Conservation (phyloP, 2,888 invertebrate genomes). For the Macaria notata region DNA sequence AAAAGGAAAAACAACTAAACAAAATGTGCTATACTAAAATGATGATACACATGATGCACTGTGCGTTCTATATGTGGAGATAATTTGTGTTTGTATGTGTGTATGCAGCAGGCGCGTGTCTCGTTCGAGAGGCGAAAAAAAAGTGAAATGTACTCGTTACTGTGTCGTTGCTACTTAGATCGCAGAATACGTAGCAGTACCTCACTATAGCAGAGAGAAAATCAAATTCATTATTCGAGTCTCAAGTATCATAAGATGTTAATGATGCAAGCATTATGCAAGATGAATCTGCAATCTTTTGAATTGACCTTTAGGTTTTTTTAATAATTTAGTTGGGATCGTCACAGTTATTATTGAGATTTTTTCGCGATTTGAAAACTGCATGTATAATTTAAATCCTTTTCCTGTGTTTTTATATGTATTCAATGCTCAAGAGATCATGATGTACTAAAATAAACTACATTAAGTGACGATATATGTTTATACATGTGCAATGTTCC, state of each 20-base stretch:
- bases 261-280: constrained; percentile 38
- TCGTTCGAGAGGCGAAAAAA: constrained; percentile 69
- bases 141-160: constrained; percentile 71
- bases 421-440: too few relatives aligned
- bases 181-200: too few relatives aligned
- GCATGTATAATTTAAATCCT: too few relatives aligned
- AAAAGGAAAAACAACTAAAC: constrained; percentile 26
- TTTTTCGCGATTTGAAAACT: too few relatives aligned
- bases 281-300: constrained; percentile 20
- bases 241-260: constrained; percentile 53
- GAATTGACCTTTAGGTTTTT: constrained; percentile 23
- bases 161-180: constrained; percentile 46
- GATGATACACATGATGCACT: constrained; percentile 45
- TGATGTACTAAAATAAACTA: too few relatives aligned
- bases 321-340: constrained; percentile 1
- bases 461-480: too few relatives aligned
- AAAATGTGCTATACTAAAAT: constrained; percentile 44
- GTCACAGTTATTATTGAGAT: too few relatives aligned
- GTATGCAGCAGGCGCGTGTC: constrained; percentile 65
- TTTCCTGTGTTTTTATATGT: too few relatives aligned
- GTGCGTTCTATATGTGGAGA: constrained; percentile 51
- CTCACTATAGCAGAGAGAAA: constrained; percentile 61
- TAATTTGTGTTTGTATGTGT: constrained; percentile 49
- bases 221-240: constrained; percentile 58
- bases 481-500: too few relatives aligned